Conservation (phyloP, 1,140 invertebrate genomes). For the Pogonomyrmex barbatus region DNA sequence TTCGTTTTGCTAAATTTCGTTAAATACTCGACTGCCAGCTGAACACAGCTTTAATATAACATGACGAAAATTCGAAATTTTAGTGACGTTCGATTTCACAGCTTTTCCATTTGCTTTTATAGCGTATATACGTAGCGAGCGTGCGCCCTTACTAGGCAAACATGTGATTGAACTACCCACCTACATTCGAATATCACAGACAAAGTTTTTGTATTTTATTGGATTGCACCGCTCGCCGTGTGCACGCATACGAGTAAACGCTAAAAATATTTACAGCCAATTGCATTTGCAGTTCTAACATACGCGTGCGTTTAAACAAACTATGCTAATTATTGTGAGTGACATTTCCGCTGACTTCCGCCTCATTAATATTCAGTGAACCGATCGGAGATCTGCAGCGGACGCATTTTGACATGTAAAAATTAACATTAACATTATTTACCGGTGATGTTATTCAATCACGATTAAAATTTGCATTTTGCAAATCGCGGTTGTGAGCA, state of each 20-base stretch:
- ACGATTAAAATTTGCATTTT: conserved; percentile 61
- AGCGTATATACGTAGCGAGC: too few relatives aligned
- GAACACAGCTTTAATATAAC: conserved; percentile 5
- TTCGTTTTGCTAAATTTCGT: conserved; percentile 52
- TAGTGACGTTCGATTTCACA: conserved; percentile 22
- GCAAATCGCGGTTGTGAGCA: conserved; percentile 17
- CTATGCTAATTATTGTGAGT: conserved; percentile 54
- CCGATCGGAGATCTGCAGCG: conserved; percentile 14
- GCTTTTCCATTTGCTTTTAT: conserved; percentile 10
- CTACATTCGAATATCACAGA: not conserved
- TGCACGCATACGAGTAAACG: not conserved
- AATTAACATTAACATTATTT: conserved; percentile 64
- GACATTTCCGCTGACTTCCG: conserved; percentile 53
- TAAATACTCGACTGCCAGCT: not conserved
- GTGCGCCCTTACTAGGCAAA: not conserved
- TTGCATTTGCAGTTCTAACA: not conserved
- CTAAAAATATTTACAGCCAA: conserved; percentile 32
- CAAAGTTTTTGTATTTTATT: not conserved
- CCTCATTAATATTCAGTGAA: conserved; percentile 49
- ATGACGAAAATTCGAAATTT: conserved; percentile 29
- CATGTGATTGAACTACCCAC: not conserved
- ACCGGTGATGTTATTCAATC: conserved; percentile 44
- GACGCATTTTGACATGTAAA: conserved; percentile 60
- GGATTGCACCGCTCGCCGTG: too few relatives aligned
- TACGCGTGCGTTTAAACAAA: conserved; percentile 15